A percentile compares a stretch with the other conserved stretches of the same genome.
Evolutionary conservation across 2,888 invertebrate species (phyloP).

Genomic region (Idaea straminata): DNA sequence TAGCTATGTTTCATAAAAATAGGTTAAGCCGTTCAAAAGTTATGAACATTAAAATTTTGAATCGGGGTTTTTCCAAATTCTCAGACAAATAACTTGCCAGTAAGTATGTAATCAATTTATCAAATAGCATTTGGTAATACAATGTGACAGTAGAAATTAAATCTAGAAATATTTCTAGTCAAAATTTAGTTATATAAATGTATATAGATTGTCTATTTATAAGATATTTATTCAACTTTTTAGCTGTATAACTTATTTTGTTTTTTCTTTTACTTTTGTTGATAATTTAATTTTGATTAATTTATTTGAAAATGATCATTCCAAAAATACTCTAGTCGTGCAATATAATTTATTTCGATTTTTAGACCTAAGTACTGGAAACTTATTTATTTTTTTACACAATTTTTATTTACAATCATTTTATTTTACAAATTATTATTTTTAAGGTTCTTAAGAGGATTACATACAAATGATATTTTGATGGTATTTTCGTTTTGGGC

Average conservation of each 20-base stretch:
- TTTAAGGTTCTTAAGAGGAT: no score
- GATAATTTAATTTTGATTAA: background rate
- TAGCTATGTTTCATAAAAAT: no score
- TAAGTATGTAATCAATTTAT: background rate
- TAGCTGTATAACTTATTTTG: background rate
- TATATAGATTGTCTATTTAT: background rate
- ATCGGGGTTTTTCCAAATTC: no score
- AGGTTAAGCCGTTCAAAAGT: no score
- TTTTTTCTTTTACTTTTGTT: constrained; percentile 5
- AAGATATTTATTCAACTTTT: background rate
- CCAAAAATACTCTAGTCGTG: constrained; percentile 5
- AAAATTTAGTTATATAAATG: background rate
- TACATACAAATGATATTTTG: no score
- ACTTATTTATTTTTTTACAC: constrained; percentile 1
- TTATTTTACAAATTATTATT: no score
- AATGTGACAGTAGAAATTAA: constrained; percentile 2
- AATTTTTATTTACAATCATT: background rate
- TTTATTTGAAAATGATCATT: background rate
- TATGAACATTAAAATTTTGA: no score
- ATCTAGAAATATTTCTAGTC: constrained; percentile 10
- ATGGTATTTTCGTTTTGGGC: no score
- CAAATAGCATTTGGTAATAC: background rate
- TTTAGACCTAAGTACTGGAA: background rate
- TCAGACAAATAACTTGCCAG: no score
- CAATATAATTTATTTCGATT: constrained; percentile 6